A percentile compares a stretch with the other conserved stretches of the same genome.
These are phyloP conservation scores for Synergus itoensis DNA, from an alignment of 2,888 invertebrate genomes.

Conservation along the genomic window DNA sequence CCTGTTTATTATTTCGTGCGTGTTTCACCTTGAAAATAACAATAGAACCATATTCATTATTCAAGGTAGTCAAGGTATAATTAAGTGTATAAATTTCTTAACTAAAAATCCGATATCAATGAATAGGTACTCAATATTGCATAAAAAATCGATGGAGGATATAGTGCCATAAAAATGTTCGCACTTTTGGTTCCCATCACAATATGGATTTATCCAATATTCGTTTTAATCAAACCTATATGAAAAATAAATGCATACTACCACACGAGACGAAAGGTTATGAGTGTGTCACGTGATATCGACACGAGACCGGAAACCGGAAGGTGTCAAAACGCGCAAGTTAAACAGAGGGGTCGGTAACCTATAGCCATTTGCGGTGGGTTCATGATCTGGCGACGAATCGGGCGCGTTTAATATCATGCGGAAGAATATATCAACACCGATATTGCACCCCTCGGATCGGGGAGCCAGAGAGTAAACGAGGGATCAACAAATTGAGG, in stretches of 20 bases:
- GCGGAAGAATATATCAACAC: constrained; percentile 14
- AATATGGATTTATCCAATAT: background rate
- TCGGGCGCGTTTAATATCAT: constrained; percentile 9
- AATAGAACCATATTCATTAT: too few relatives aligned
- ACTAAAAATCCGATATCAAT: too few relatives aligned
- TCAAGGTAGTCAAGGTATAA: too few relatives aligned
- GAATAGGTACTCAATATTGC: too few relatives aligned
- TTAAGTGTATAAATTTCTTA: too few relatives aligned
- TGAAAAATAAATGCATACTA: background rate
- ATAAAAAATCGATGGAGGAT: too few relatives aligned
- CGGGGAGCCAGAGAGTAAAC: constrained; percentile 45
- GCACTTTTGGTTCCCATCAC: background rate
- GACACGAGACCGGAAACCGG: constrained; percentile 36
- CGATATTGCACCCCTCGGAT: background rate
- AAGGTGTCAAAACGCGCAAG: constrained; percentile 27
- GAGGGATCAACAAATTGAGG: constrained; percentile 60
- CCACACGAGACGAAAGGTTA: background rate
- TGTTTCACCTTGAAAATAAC: too few relatives aligned
- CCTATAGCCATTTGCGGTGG: constrained; percentile 10
- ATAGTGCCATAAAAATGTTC: background rate
- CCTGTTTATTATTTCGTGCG: too few relatives aligned
- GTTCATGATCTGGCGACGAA: constrained; percentile 14
- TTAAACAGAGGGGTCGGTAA: constrained; percentile 16
- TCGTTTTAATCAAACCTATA: background rate
- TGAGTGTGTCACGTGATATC: constrained; percentile 1